Evolutionary conservation across 2,797 vertebrate species (phyloP), one percentile per base, ranked within the genome.

Genomic region (Psittacula echo): DNA sequence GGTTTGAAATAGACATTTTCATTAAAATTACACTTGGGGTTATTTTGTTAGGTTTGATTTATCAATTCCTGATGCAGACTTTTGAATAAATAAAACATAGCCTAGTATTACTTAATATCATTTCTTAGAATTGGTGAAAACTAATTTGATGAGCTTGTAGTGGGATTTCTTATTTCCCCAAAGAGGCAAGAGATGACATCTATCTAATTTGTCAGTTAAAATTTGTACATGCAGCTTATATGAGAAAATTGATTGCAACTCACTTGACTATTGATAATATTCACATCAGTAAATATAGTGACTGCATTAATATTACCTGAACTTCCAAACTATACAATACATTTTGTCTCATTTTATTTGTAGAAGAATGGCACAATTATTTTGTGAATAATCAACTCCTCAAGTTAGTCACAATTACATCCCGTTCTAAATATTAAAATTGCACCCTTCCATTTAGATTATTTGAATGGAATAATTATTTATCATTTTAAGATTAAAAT

Each of bases 121-220:
- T 87, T 96, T 84, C 76, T 75, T 74, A 85, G 90, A 89, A 94
- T 85, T 94, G 89, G 50, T 76, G 83, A 90, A 95, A 95, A 92
- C 77, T 91, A 90, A 94, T 93, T 88, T 95, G 94, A 95, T 93
- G 91, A 73, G 85, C 78, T 90, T 73, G 60, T 85, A 54, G 41
- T 86, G 89, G 82, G 89, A 95, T 89, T 95, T 97, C 93, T 82
- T 94, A 53, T 96, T 95, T 96, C 96, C 92, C 94, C 48, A 82
- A 96, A 96, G 96, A 97, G 32, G 71, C 93, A 89, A 93, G 87
- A 95, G 88, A 87, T 91, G 96, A 90, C 87, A 90, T 93, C 81
- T 45, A 70, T 89, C 88, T 97, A 97, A 98, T 98, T 94, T 98
- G 89, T 90, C 96, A 95, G 91, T 96, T 98, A 97, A 97, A 97